These are phyloP conservation scores for Steatornis caripensis DNA, from an alignment of 2,113 vertebrate species.

Conservation along the genomic window DNA sequence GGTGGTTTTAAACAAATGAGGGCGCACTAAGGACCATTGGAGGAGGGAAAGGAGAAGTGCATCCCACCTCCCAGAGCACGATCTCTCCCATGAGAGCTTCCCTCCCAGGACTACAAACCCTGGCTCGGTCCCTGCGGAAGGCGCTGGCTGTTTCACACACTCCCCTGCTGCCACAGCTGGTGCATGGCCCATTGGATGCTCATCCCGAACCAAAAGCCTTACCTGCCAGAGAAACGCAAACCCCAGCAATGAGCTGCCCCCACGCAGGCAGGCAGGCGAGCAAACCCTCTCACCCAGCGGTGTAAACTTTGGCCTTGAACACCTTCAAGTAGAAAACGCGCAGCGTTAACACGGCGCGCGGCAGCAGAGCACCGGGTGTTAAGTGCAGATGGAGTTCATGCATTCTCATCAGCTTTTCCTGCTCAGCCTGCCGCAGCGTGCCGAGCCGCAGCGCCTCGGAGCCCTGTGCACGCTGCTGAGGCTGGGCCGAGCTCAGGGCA, in stretches of 20 bases:
- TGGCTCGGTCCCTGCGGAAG: not conserved
- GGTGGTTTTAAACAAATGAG: constrained; percentile 53
- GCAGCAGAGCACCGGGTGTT: not conserved
- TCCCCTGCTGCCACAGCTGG: rapidly evolving
- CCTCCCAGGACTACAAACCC: not conserved
- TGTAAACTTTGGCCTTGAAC: not conserved
- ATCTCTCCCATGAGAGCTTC: not conserved
- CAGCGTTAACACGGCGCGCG: rapidly evolving
- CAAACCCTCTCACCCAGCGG: not conserved
- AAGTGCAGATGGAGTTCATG: not conserved
- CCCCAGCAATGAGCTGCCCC: not conserved
- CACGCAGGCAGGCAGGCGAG: not conserved
- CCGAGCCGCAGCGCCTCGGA: not conserved
- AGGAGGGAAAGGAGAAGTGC: not conserved
- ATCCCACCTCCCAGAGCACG: not conserved
- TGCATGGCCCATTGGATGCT: not conserved
- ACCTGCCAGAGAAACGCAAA: not conserved
- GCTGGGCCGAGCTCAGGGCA: not conserved
- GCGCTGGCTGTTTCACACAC: not conserved
- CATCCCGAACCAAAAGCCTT: rapidly evolving
- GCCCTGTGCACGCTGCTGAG: not conserved
- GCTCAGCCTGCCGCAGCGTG: not conserved
- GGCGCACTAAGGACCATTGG: not conserved
- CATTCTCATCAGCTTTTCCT: not conserved
- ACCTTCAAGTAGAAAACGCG: not conserved